Base-by-base conservation (phyloP, 2,888 invertebrate species). In the Drosophila hawaiiensis region DNA sequence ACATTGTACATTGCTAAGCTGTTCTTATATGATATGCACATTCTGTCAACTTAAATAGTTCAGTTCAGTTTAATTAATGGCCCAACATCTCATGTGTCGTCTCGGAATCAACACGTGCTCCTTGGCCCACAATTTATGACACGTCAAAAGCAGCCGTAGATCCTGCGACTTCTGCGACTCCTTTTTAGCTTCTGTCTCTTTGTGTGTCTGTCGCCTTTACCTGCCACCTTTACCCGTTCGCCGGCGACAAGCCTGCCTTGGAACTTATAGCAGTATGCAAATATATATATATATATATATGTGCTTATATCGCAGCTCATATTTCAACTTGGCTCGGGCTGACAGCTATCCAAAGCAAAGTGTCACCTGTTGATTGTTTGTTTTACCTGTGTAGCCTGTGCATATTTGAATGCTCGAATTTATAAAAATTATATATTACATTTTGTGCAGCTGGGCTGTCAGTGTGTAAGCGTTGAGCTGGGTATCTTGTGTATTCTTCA, bases 311-410 rank as follows among this genome's bases (percentile, higher is more conserved):
- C 14, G n/a, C n/a, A 54, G 73, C 58, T 54, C 63, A 56, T 76
- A 79, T 55, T 68, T 68, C 80, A 65, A 63, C 43, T 41, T 61
- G 37, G 49, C 61, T 60, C 50, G 31, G 59, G 37, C 67, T 47
- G 35, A 25, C 37, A 53, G n/a, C 63, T 59, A 76, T 80, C 59
- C 60, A 62, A 66, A 70, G 67, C 55, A 77, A 69, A 63, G 69
- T 76, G 86, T 69, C 77, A 84, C 84, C 87, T 84, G 84, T 84
- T 84, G 89, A 89, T 86, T 83, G 84, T 75, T 68, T 56, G 69
- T 43, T 25, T 22, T 55, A 59, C 53, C 77, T 89, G 83, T 70
- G 66, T 16, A 16, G 70, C 59, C 74, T 66, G 31, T 75, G 77
- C 80, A 86, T 84, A 84, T 80, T 77, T 77, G 53, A 89, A 80